A percentile compares a stretch with the other conserved stretches of the same genome.
phyloP scores from a whole-genome alignment of 30 jellyfish, hydroid and myxozoan species.

The Cassiopea xamachana region DNA sequence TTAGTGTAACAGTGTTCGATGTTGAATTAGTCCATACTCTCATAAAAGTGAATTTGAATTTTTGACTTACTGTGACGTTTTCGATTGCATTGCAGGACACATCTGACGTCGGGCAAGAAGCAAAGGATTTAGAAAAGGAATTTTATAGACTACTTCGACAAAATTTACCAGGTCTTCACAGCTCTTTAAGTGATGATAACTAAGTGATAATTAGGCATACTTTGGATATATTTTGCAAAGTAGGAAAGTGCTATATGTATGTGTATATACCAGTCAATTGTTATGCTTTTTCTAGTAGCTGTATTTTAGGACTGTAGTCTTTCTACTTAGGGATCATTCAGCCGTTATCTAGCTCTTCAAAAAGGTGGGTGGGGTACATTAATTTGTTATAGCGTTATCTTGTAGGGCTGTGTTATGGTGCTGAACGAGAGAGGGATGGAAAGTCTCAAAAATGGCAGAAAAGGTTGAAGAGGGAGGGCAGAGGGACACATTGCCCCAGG shows the following conservation, averaged over 20 bases:
- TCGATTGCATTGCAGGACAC: constrained; percentile 40
- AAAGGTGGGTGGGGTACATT: too few relatives aligned
- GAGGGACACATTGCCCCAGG: too few relatives aligned
- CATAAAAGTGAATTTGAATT: background rate
- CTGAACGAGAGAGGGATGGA: too few relatives aligned
- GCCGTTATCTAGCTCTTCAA: too few relatives aligned
- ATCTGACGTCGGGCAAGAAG: constrained; percentile 85
- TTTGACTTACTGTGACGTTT: background rate
- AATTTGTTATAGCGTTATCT: too few relatives aligned
- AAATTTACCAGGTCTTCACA: constrained; percentile 75
- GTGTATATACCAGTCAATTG: constrained; percentile 6
- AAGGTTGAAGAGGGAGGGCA: too few relatives aligned
- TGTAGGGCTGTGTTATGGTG: too few relatives aligned
- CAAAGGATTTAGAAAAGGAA: constrained; percentile 17
- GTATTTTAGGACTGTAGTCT: background rate
- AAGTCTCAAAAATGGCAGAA: too few relatives aligned
- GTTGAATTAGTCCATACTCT: too few relatives aligned
- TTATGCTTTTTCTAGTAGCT: background rate
- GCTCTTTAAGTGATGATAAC: constrained; percentile 30
- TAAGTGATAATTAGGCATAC: background rate
- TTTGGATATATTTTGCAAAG: background rate
- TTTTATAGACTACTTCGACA: constrained; percentile 53
- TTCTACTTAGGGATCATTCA: too few relatives aligned
- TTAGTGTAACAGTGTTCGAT: too few relatives aligned
- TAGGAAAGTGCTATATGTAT: constrained; percentile 17